Evolutionary conservation across 1,140 invertebrate species (phyloP).

Genomic region (Leguminivora glycinivorella): DNA sequence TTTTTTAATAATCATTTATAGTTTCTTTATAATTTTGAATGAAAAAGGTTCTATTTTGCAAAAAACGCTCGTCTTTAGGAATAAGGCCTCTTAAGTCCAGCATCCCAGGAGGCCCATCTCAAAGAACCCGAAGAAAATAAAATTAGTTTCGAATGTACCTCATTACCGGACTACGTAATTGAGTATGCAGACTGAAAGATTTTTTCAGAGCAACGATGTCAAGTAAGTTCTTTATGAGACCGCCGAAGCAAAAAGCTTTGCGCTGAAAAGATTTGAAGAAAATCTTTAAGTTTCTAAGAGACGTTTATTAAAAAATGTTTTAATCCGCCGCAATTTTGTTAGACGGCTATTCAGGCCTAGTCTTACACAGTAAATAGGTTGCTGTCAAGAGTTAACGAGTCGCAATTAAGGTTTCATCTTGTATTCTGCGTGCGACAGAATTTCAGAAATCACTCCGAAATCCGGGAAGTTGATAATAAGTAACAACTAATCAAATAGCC

Average conservation of each 20-base stretch:
- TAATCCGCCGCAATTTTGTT: not conserved
- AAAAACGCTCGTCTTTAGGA: too few relatives aligned
- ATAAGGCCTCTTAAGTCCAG: too few relatives aligned
- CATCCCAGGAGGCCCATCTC: conserved; percentile 56
- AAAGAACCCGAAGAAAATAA: conserved; percentile 62
- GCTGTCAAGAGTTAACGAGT: not conserved
- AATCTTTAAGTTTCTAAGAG: conserved; percentile 14
- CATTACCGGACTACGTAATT: conserved; percentile 62
- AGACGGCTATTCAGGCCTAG: not conserved
- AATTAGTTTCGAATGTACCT: conserved; percentile 63
- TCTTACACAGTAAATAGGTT: not conserved
- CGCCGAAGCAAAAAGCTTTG: not conserved
- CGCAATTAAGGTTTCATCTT: not conserved
- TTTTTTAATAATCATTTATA: too few relatives aligned
- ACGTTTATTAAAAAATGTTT: conserved; percentile 23
- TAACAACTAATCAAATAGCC: conserved; percentile 42
- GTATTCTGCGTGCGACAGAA: conserved; percentile 18
- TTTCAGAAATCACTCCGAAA: conserved; percentile 25
- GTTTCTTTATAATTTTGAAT: too few relatives aligned
- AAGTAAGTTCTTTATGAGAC: conserved; percentile 19
- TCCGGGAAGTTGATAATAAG: conserved; percentile 30
- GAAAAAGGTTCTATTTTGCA: too few relatives aligned
- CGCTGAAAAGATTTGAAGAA: conserved; percentile 1
- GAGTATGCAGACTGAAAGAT: conserved; percentile 54
- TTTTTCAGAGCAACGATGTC: conserved; percentile 27